Evolutionary conservation across 2,113 vertebrate genomes (phyloP).

Genomic region (Seriola aureovittata): DNA sequence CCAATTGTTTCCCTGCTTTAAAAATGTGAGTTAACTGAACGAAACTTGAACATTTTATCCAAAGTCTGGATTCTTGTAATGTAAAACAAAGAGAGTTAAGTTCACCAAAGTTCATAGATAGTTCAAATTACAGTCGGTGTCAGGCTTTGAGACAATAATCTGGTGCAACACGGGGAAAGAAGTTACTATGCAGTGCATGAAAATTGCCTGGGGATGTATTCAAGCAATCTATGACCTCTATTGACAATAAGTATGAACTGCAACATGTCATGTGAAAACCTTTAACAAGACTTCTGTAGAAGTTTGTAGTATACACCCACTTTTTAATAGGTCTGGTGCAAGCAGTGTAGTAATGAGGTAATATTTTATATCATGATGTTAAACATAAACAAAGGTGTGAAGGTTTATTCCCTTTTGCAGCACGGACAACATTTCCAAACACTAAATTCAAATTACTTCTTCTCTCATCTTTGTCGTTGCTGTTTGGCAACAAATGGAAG

Average conservation of each 20-base stretch:
- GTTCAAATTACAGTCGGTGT: too few relatives aligned
- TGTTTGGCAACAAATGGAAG: neutral
- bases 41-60: neutral
- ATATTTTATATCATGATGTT: too few relatives aligned
- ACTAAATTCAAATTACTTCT: neutral
- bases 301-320: too few relatives aligned
- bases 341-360: too few relatives aligned
- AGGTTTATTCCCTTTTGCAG: too few relatives aligned
- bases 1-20: too few relatives aligned
- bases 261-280: neutral
- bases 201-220: neutral
- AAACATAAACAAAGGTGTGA: too few relatives aligned
- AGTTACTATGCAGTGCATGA: neutral
- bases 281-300: neutral
- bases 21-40: too few relatives aligned
- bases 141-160: neutral
- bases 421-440: neutral
- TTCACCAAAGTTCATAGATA: neutral
- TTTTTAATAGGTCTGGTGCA: too few relatives aligned
- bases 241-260: constrained; percentile 37
- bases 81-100: neutral
- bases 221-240: constrained; percentile 39
- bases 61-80: neutral
- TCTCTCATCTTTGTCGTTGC: neutral
- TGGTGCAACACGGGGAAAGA: neutral